These are phyloP conservation scores for Hydrochoerus hydrochaeris DNA, from an alignment of 2,113 vertebrate species.

Conservation along the genomic window DNA sequence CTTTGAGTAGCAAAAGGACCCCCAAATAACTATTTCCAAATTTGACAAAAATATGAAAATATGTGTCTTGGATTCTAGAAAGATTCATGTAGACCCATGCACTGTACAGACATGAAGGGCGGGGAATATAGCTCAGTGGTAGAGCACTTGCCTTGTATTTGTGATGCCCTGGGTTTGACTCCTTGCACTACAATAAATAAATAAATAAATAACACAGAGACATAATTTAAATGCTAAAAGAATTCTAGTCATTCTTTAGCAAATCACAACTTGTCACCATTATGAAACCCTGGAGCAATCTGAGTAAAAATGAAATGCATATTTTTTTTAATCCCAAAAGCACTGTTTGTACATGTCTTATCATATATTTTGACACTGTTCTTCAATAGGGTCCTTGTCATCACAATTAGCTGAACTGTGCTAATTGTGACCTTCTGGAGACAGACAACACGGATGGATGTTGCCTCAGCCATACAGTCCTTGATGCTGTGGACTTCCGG, in stretches of 20 bases:
- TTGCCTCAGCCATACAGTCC: not conserved
- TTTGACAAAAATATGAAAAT: slow-evolving; percentile 43
- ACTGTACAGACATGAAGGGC: not conserved
- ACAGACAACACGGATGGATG: not conserved
- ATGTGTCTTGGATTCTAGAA: not conserved
- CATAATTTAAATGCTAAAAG: not conserved
- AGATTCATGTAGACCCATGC: slow-evolving; percentile 27
- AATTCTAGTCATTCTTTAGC: slow-evolving; percentile 43
- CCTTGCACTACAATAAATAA: not conserved
- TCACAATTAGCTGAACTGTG: not conserved
- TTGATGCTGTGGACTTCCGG: not conserved
- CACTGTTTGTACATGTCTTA: not conserved
- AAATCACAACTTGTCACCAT: slow-evolving; percentile 51
- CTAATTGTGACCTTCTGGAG: not conserved
- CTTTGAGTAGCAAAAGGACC: slow-evolving; percentile 36
- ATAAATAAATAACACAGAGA: not conserved
- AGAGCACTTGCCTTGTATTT: not conserved
- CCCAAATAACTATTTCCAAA: slow-evolving; percentile 35
- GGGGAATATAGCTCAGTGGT: not conserved
- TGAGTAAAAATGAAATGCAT: slow-evolving; percentile 61
- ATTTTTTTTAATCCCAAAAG: slow-evolving; percentile 50
- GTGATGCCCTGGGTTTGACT: not conserved
- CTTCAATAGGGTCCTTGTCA: not conserved
- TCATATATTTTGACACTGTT: not conserved
- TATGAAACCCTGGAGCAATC: not conserved